Evolutionary conservation across 2,888 invertebrate species (phyloP).

Genomic region (Sminthurinus aureus): DNA sequence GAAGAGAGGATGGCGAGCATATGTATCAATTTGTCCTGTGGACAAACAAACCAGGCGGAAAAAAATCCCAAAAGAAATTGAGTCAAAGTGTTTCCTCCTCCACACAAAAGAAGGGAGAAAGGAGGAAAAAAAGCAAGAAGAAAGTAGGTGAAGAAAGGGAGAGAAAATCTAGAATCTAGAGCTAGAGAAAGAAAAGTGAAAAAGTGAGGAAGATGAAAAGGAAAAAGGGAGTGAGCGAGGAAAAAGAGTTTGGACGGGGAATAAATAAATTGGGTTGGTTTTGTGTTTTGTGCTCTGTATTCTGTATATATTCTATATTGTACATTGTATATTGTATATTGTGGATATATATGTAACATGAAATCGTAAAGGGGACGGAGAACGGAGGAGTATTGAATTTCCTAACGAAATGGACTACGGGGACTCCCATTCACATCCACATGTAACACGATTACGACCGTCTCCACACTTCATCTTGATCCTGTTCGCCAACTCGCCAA

Average conservation of each 20-base stretch:
- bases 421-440: conserved; percentile 42
- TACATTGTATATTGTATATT: not conserved
- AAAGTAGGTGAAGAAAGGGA: not conserved
- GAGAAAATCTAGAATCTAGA: not conserved
- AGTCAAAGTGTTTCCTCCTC: no score
- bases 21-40: no score
- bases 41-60: no score
- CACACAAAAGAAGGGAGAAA: not conserved
- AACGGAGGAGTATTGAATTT: conserved; percentile 47
- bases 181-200: not conserved
- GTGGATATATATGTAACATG: conserved; percentile 28
- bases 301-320: no score
- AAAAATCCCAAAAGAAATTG: no score
- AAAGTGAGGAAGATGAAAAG: not conserved
- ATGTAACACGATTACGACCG: conserved; percentile 49
- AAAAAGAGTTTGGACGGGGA: not conserved
- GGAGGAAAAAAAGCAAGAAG: not conserved
- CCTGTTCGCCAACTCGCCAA: conserved; percentile 33
- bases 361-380: conserved; percentile 48
- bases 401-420: conserved; percentile 40
- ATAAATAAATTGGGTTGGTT: not conserved
- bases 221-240: not conserved
- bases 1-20: no score
- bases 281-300: no score
- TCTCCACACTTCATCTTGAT: conserved; percentile 40